Conservation (phyloP, 2,888 invertebrate genomes). For the Nemapogon koenigi region DNA sequence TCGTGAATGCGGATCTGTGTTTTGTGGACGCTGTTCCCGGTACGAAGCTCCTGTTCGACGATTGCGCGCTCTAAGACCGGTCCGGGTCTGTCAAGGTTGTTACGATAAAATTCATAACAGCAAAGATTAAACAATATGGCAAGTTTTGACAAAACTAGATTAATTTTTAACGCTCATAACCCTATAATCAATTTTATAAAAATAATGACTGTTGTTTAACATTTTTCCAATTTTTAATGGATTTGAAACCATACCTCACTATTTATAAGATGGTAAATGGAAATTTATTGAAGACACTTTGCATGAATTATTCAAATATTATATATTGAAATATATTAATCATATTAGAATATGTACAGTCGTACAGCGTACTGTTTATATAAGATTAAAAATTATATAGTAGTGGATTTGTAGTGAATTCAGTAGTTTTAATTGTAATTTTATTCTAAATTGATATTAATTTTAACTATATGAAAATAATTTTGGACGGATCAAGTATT, state of each 20-base stretch:
- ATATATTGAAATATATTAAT: too few species aligned
- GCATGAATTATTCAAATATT: too few species aligned
- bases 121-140: constrained; percentile 20
- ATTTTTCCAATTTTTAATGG: neutral
- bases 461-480: too few species aligned
- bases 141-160: neutral
- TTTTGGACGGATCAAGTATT: too few species aligned
- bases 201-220: neutral
- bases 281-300: too few species aligned
- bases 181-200: neutral
- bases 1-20: constrained; percentile 95
- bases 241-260: neutral
- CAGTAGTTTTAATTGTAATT: neutral
- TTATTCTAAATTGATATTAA: too few species aligned
- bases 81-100: constrained; percentile 94
- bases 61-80: constrained; percentile 90
- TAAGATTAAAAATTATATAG: neutral
- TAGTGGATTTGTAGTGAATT: neutral
- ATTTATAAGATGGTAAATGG: neutral
- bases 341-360: too few species aligned
- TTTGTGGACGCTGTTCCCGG: constrained; percentile 95
- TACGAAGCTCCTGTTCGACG: constrained; percentile 97
- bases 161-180: neutral
- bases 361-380: too few species aligned
- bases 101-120: constrained; percentile 55